These are phyloP conservation scores for Macrotis lagotis DNA, from an alignment of 2,113 vertebrate species.

Conservation along the genomic window DNA sequence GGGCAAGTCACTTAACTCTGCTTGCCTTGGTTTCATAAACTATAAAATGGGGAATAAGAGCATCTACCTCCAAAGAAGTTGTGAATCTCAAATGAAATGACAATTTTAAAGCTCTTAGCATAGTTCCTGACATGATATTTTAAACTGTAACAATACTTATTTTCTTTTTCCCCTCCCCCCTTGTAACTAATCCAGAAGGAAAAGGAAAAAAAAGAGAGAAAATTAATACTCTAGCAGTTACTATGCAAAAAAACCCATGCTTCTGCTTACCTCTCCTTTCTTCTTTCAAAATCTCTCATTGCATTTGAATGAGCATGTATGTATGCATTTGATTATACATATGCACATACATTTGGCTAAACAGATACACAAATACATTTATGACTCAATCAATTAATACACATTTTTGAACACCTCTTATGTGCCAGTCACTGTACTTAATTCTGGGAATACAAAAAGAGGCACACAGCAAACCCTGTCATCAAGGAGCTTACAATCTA, in stretches of 20 bases:
- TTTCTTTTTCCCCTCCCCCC: not conserved
- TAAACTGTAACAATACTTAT: not conserved
- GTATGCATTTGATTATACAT: not conserved
- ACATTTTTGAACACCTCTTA: not conserved
- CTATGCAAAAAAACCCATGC: not conserved
- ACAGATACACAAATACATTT: not conserved
- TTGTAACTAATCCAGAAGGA: not conserved
- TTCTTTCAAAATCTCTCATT: not conserved
- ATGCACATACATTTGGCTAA: not conserved
- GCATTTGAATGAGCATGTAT: not conserved
- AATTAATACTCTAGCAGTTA: not conserved
- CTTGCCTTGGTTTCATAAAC: not conserved
- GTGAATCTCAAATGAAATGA: not conserved
- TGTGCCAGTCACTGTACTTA: not conserved
- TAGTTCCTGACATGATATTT: not conserved
- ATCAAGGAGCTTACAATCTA: not conserved
- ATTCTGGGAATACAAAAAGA: not conserved
- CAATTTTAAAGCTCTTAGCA: not conserved
- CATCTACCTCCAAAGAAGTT: accelerated
- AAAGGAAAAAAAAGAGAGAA: not conserved
- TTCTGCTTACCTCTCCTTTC: not conserved
- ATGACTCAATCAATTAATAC: not conserved
- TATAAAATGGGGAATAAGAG: not conserved
- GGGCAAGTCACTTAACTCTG: not conserved
- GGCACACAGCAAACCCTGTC: not conserved